Evolutionary conservation across 2,888 invertebrate genomes (phyloP), one percentile per base, ranked within the genome.

Genomic region (Harpalus rufipes): DNA sequence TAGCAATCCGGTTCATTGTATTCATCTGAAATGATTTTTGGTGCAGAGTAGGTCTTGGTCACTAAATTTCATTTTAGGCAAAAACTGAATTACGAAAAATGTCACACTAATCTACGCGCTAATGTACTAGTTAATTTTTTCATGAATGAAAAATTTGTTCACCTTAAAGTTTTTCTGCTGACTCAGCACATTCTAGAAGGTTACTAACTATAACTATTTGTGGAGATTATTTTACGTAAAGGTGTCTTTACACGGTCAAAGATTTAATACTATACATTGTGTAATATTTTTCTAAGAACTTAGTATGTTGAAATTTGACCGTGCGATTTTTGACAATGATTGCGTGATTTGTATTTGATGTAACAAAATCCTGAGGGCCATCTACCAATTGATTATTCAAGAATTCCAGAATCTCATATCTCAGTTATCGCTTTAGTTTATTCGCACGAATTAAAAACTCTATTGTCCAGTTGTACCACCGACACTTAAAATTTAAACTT

Each of bases 41-140:
- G 44, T 51, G 44, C 44, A 51, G 44, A 74, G 72, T 74, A 74
- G 72, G 72, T 74, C 72, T n/a, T 18, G 72, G 72, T 44, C 72
- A 74, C 68, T 5, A 18, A 74, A 41, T 72, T 72, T 72, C 65
- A 68, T 39, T 68, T 68, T 25, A 12, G 32, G 32, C 16, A 72
- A 72, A 72, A 72, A 74, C 3, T 18, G 16, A 44, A 74, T 74
- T 41, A 74, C 72, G 72, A 74, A 74, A 74, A 74, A 16, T 74
- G 72, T 74, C 72, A 18, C 72, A 44, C 16, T 25, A 51, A 63
- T 74, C 44, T 74, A 74, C 72, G 72, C 72, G 41, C 14, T 41
- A 68, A 68, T 68, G 65, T 39, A 68, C 68, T 68, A 68, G 14
- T 68, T 68, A 44, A 2, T 74, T 74, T 41, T 74, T 44, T 41